A percentile compares a stretch with the other conserved stretches of the same genome.
Evolutionary conservation across 2,797 vertebrate species (phyloP).

Genomic region (Masticophis lateralis): DNA sequence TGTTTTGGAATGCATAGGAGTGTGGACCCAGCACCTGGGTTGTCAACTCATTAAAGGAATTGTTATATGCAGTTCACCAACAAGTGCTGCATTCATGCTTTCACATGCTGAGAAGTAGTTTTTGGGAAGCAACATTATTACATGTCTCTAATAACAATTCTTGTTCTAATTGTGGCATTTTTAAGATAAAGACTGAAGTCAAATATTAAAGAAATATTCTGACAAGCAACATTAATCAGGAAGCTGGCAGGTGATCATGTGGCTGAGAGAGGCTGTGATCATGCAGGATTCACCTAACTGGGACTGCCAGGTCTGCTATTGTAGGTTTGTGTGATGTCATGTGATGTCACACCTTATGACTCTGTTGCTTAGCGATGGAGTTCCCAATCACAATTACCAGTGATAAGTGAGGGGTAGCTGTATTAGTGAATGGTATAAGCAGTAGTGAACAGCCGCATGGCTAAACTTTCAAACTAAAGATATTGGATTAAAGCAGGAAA

Average conservation of each 20-base stretch:
- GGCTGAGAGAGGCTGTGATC: not conserved
- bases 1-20: not conserved
- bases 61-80: not conserved
- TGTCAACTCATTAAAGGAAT: not conserved
- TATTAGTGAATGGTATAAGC: not conserved
- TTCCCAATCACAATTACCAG: not conserved
- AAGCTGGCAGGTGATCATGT: not conserved
- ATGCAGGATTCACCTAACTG: not conserved
- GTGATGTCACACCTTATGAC: not conserved
- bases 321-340: not conserved
- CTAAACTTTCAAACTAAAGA: not conserved
- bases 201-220: not conserved
- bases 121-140: not conserved
- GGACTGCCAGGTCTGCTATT: not conserved
- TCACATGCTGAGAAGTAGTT: not conserved
- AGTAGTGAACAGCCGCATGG: not conserved
- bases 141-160: not conserved
- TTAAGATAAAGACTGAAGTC: not conserved
- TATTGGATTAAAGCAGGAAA: not conserved
- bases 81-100: not conserved
- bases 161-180: not conserved
- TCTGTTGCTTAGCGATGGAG: not conserved
- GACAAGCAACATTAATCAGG: not conserved
- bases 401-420: not conserved
- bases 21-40: not conserved